Conservation (phyloP, 1,140 invertebrate genomes). For the Drosophila paulistorum region DNA sequence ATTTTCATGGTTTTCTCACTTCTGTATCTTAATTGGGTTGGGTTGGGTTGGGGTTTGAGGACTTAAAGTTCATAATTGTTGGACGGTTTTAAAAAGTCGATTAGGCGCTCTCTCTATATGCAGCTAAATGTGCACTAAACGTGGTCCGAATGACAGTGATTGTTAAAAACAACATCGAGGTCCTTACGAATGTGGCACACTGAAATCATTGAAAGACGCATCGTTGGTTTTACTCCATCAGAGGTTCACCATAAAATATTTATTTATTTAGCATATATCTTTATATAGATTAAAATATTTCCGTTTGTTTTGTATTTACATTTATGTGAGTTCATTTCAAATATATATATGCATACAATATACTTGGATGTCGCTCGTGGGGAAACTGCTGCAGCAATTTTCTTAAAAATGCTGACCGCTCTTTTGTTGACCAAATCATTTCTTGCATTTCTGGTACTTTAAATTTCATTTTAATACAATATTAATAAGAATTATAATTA, state of each 20-base stretch:
- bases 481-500: conserved; percentile 8
- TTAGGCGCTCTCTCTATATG: conserved; percentile 4
- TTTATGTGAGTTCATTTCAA: conserved; percentile 60
- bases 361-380: conserved; percentile 38
- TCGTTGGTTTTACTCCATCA: conserved; percentile 45
- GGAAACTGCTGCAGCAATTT: conserved; percentile 43
- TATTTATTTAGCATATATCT: conserved; percentile 52
- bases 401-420: conserved; percentile 45
- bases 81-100: conserved; percentile 13
- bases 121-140: conserved; percentile 6
- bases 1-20: conserved; percentile 49
- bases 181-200: too few species aligned
- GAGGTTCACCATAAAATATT: conserved; percentile 57
- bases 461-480: conserved; percentile 37
- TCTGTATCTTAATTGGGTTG: conserved; percentile 51
- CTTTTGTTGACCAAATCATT: conserved; percentile 30
- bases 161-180: neutral
- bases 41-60: neutral
- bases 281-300: conserved; percentile 70
- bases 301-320: conserved; percentile 68
- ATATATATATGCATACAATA: conserved; percentile 40
- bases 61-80: conserved; percentile 42
- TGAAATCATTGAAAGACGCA: neutral
- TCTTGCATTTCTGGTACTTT: conserved; percentile 28
- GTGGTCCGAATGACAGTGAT: neutral